A percentile compares a stretch with the other conserved stretches of the same genome.
These are phyloP conservation scores for Apodemus sylvaticus DNA, from an alignment of 2,113 vertebrate species.

Conservation along the genomic window DNA sequence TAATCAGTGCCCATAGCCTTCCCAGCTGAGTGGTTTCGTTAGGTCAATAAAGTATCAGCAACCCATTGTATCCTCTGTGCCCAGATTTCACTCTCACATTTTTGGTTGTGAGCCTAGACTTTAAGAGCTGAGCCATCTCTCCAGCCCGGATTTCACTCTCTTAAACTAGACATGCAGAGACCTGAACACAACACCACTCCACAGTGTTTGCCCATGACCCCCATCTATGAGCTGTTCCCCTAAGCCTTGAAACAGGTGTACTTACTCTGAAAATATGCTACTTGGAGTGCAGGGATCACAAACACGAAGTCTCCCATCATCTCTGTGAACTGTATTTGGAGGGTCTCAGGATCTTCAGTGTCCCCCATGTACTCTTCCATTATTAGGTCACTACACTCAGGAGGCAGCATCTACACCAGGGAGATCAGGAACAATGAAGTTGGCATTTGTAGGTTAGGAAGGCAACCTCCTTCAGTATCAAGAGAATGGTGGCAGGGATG, in stretches of 20 bases:
- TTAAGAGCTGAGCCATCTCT: too few species aligned
- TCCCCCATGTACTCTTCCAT: conserved; percentile 86
- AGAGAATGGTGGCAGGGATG: neutral
- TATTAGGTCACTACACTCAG: conserved; percentile 61
- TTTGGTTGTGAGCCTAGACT: too few species aligned
- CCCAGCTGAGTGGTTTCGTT: too few species aligned
- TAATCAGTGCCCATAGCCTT: neutral
- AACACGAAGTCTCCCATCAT: conserved; percentile 85
- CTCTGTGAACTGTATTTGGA: conserved; percentile 83
- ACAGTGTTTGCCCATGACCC: neutral
- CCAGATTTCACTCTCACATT: too few species aligned
- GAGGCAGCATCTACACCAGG: conserved; percentile 51
- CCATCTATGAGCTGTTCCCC: neutral
- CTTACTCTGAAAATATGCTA: conserved; percentile 86
- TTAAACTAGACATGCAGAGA: neutral
- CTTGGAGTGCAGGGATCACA: conserved; percentile 84
- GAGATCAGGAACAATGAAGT: neutral
- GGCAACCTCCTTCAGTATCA: neutral
- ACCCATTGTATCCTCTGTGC: neutral
- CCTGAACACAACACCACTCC: neutral
- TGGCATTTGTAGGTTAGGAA: neutral
- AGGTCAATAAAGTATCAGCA: too few species aligned
- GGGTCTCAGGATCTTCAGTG: conserved; percentile 80
- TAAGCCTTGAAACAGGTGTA: neutral
- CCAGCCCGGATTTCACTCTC: too few species aligned